Evolutionary conservation across 2,113 vertebrate species (phyloP).

Genomic region (Cercopithecus mona): DNA sequence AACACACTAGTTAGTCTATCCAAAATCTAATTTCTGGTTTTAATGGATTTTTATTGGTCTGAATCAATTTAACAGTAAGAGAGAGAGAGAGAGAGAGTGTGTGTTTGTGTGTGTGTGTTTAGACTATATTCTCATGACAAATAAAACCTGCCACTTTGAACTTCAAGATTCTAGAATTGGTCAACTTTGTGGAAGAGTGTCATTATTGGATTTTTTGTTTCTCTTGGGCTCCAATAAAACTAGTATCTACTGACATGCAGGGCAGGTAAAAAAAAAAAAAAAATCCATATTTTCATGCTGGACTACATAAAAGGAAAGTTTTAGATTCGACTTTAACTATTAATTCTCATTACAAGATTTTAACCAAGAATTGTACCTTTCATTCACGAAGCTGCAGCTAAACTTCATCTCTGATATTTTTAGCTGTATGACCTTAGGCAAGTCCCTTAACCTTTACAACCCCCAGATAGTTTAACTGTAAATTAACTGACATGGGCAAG

Average conservation of each 20-base stretch:
- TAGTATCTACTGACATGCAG: slow-evolving; percentile 39
- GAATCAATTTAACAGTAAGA: neutral
- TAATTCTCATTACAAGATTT: slow-evolving; percentile 48
- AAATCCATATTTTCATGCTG: slow-evolving; percentile 53
- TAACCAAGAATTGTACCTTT: slow-evolving; percentile 1
- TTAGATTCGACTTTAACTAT: slow-evolving; percentile 44
- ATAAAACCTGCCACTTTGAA: neutral
- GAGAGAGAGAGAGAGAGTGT: no score
- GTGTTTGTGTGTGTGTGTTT: neutral
- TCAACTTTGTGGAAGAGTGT: neutral
- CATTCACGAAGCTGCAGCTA: neutral
- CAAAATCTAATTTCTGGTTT: neutral
- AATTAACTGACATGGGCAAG: neutral
- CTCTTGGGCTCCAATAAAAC: slow-evolving; percentile 44
- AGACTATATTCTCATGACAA: neutral
- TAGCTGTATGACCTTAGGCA: neutral
- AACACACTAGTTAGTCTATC: neutral
- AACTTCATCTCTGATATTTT: slow-evolving; percentile 8
- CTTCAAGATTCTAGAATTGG: slow-evolving; percentile 8
- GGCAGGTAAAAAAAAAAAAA: slow-evolving; percentile 52
- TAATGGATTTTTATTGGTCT: neutral
- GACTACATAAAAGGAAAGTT: slow-evolving; percentile 41
- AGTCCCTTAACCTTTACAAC: neutral
- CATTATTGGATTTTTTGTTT: slow-evolving; percentile 61
- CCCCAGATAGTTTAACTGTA: neutral